A percentile compares a stretch with the other conserved stretches of the same genome.
Conservation (phyloP, 2,113 vertebrate species). For the Peromyscus polionotus region DNA sequence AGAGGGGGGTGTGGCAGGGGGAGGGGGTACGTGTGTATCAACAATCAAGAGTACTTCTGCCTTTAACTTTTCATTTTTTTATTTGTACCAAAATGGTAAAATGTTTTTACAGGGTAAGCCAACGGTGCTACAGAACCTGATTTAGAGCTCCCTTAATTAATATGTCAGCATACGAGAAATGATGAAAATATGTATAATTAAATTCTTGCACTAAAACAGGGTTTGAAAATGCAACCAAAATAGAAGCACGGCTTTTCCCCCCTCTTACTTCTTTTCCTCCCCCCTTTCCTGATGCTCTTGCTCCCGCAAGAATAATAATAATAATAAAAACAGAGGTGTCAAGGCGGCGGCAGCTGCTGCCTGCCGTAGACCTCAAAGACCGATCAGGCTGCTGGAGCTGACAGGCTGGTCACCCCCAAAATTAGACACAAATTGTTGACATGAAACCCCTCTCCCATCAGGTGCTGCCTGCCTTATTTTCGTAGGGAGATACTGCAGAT, state of each 20-base stretch:
- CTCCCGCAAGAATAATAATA: slow-evolving; percentile 40
- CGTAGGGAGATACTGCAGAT: slow-evolving; percentile 37
- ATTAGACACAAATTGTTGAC: slow-evolving; percentile 75
- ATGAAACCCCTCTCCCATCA: slow-evolving; percentile 76
- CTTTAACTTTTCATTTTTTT: slow-evolving; percentile 84
- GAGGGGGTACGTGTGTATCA: neutral
- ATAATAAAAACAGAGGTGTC: slow-evolving; percentile 34
- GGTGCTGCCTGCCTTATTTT: slow-evolving; percentile 70
- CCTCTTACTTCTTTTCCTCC: neutral
- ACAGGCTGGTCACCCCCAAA: slow-evolving; percentile 82
- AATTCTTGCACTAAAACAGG: slow-evolving; percentile 85
- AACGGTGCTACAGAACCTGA: slow-evolving; percentile 82
- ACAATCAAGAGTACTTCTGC: slow-evolving; percentile 71
- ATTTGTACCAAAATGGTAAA: slow-evolving; percentile 87
- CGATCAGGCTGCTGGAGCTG: slow-evolving; percentile 36
- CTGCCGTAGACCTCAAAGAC: slow-evolving; percentile 59
- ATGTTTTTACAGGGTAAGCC: slow-evolving; percentile 88
- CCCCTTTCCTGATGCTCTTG: neutral
- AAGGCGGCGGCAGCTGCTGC: slow-evolving; percentile 58
- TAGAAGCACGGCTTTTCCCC: slow-evolving; percentile 51
- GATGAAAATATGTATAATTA: slow-evolving; percentile 90
- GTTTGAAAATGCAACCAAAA: slow-evolving; percentile 85
- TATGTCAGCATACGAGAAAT: slow-evolving; percentile 89
- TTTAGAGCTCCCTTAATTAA: slow-evolving; percentile 89
- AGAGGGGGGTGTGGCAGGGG: neutral